Base-by-base conservation (phyloP, 2,113 vertebrate species). In the Aegotheles bennettii region DNA sequence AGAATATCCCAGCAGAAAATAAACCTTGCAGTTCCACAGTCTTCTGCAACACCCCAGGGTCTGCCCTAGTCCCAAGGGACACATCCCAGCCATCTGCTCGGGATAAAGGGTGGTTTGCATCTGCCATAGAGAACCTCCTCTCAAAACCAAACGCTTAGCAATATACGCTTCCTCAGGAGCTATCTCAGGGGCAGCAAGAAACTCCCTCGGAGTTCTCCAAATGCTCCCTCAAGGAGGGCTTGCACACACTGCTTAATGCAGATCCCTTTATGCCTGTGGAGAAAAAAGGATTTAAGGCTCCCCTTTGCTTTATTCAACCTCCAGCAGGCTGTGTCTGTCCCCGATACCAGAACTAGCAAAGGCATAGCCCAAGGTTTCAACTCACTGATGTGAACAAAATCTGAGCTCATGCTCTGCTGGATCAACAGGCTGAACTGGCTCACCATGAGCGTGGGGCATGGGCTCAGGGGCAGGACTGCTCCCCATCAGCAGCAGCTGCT, bases 271-370 rank as follows among this genome's bases (percentile, higher is more conserved):
- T 0, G 1, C 10, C 13, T 21, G 35, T 7, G 19, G 45, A 31
- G 38, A 29, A n/a, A 53, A 28, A 28, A 53, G 31, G 20, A 48
- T 16, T 74, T 11, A 13, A 31, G 65, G 23, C 35, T 78, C 40
- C 64, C 35, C 36, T 69, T 53, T 4, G 2, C 47, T 64, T 25
- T 25, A 60, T 13, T 29, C 48, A 57, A 29, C 7, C 63, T 67
- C 54, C 71, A 59, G 29, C 25, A 50, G 25, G 45, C 73, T 40
- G 16, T 14, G 87, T 23, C 56, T 71, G 65, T 5, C 38, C 40
- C 14, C 0, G 0, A 3, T 19, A 5, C 5, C 40, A 48, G 43
- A 79, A 33, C 5, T 9, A 35, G 57, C 2, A 0, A 56, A 21
- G 18, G 18, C 60, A 50, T 8, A 35, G 51, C 11, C 63, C 47